Evolutionary conservation across 2,113 vertebrate genomes (phyloP), one percentile per base, ranked within the genome.

Genomic region (Alaudala cheleensis): DNA sequence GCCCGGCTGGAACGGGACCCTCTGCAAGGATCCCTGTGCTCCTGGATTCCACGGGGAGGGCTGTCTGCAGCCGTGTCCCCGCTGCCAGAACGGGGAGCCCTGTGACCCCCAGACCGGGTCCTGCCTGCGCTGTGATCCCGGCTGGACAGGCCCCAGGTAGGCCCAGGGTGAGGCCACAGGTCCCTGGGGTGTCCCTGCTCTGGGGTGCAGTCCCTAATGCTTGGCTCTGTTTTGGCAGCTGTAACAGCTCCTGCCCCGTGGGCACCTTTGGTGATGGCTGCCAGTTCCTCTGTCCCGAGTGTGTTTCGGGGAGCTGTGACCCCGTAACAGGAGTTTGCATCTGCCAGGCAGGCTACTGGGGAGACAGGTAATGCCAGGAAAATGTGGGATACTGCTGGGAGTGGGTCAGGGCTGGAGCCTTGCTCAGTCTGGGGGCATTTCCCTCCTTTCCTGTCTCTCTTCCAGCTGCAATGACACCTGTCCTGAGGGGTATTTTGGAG

Each of bases 391-490:
- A 96, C 98, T 0, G 4, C 29, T 2, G 11, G 53, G 51, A 54
- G 6, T 2, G 10, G 33, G 74, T 23, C 6, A 64, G 69, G 29
- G 29, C 12, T 3, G 21, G 50, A 33, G 25, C 3, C 40, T 50
- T 0, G 0, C 44, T 61, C 11, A 25, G 6, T 34, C 25, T 0
- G 0, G 8, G 16, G 12, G 1, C 40, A 70, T 77, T 80, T 64
- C 25, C 57, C 37, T 85, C 53, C 70, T 33, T 57, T 53, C 73
- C 6, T n/a, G n/a, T 92, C 44, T 95, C 79, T 80, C 62, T 90
- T 72, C 31, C 92, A 99, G 99, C 95, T 99, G 99, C 97, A 99
- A 99, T 21, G 95, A 96, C 81, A 99, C 98, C 80, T 99, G 99
- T 92, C 97, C 97, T 0, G 90, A 97, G 60, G 98, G 98, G 5